A percentile compares a stretch with the other conserved stretches of the same genome.
Conservation (phyloP, 2,797 vertebrate species). For the Telmatherina bonti region DNA sequence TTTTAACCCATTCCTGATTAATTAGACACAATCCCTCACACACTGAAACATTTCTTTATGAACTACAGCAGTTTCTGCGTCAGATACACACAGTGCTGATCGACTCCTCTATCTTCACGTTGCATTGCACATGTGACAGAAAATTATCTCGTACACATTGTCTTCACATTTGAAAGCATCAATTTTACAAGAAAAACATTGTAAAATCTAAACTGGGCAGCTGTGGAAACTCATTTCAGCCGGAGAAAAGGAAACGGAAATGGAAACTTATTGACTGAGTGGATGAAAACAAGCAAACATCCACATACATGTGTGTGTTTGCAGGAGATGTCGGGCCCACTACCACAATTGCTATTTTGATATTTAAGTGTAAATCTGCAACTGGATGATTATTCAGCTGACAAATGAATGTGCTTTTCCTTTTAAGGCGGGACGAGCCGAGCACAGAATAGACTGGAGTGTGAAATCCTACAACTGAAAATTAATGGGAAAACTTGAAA, state of each 20-base stretch:
- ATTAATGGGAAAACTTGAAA: conserved; percentile 46
- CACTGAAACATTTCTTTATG: too few species aligned
- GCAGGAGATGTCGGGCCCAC: conserved; percentile 40
- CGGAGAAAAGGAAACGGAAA: conserved; percentile 14
- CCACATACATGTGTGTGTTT: conserved; percentile 28
- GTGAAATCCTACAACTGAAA: conserved; percentile 56
- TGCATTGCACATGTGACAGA: too few species aligned
- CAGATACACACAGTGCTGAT: too few species aligned
- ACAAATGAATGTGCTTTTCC: conserved; percentile 47
- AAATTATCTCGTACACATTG: conserved; percentile 12
- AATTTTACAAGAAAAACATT: conserved; percentile 17
- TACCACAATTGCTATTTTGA: conserved; percentile 35
- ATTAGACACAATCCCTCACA: too few species aligned
- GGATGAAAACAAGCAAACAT: conserved; percentile 24
- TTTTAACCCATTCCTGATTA: too few species aligned
- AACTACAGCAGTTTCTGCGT: too few species aligned
- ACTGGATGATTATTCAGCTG: conserved; percentile 39
- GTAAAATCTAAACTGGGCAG: conserved; percentile 49
- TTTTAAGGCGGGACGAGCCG: conserved; percentile 20
- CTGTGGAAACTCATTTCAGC: conserved; percentile 39
- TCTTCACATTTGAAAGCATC: conserved; percentile 19
- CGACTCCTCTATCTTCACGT: too few species aligned
- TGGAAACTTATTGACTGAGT: background rate
- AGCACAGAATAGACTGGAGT: conserved; percentile 30
- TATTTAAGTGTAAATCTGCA: conserved; percentile 9